Evolutionary conservation across 2,113 vertebrate species (phyloP).

Genomic region (Gyps fulvus): DNA sequence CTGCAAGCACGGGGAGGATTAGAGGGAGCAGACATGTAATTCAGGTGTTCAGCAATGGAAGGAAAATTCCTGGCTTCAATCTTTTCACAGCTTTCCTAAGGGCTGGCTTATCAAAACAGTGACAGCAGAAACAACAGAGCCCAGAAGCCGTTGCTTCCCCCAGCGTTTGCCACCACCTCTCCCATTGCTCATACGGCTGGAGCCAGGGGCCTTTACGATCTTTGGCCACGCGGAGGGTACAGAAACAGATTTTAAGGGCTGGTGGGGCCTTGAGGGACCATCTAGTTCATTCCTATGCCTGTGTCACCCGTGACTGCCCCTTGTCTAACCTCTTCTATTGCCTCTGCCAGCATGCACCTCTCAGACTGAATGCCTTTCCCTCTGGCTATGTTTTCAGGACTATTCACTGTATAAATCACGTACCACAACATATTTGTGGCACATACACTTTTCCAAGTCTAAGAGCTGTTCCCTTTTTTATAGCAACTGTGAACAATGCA

Average conservation of each 20-base stretch:
- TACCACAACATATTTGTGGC: not conserved
- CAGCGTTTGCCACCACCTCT: not conserved
- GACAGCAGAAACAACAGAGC: not conserved
- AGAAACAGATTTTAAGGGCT: not conserved
- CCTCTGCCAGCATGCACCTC: not conserved
- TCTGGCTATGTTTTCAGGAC: not conserved
- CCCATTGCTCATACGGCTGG: rapidly evolving
- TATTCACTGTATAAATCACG: not conserved
- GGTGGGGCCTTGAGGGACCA: not conserved
- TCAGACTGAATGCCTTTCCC: not conserved
- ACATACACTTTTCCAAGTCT: not conserved
- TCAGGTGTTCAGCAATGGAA: not conserved
- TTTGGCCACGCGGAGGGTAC: rapidly evolving
- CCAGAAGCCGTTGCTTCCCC: not conserved
- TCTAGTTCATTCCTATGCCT: too few relatives aligned
- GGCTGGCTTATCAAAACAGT: not conserved
- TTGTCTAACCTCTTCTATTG: not conserved
- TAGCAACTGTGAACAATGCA: not conserved
- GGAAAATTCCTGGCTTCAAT: not conserved
- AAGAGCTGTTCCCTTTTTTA: not conserved
- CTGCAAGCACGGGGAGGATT: not conserved
- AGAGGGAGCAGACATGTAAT: not conserved
- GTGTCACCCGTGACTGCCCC: not conserved
- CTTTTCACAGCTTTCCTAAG: not conserved
- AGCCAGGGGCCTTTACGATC: not conserved